phyloP scores from a whole-genome alignment of 2,797 vertebrate species.

The Poecilia velifera region DNA sequence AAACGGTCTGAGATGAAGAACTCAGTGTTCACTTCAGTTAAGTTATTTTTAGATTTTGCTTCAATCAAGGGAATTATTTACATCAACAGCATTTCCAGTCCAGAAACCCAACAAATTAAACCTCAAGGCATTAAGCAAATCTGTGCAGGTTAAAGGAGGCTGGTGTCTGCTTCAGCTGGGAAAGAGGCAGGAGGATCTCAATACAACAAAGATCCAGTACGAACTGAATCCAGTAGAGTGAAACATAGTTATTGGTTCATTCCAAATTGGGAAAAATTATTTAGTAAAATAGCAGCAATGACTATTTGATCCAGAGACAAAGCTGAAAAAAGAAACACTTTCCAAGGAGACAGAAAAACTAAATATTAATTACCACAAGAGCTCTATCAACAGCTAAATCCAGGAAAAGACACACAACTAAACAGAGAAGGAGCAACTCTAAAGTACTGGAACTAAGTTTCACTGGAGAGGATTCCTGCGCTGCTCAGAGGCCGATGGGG shows the following conservation, averaged over 20 bases:
- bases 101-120: not conserved
- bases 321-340: not conserved
- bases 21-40: constrained; percentile 91
- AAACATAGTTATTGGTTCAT: not conserved
- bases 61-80: not conserved
- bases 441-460: not conserved
- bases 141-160: not conserved
- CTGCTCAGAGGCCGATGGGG: not conserved
- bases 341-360: not conserved
- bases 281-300: not conserved
- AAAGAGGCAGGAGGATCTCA: not conserved
- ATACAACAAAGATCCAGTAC: not conserved
- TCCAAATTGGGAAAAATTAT: not conserved
- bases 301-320: not conserved
- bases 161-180: not conserved
- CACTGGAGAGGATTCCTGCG: not conserved
- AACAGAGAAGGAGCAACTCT: not conserved
- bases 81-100: not conserved
- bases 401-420: not conserved
- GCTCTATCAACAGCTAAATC: not conserved
- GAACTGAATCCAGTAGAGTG: not conserved
- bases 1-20: constrained; percentile 89
- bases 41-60: constrained; percentile 86
- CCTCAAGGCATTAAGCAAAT: not conserved
- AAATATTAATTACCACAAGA: not conserved